Base-by-base conservation (phyloP, 2,797 vertebrate genomes). In the Sebastiscus albofasciatus region DNA sequence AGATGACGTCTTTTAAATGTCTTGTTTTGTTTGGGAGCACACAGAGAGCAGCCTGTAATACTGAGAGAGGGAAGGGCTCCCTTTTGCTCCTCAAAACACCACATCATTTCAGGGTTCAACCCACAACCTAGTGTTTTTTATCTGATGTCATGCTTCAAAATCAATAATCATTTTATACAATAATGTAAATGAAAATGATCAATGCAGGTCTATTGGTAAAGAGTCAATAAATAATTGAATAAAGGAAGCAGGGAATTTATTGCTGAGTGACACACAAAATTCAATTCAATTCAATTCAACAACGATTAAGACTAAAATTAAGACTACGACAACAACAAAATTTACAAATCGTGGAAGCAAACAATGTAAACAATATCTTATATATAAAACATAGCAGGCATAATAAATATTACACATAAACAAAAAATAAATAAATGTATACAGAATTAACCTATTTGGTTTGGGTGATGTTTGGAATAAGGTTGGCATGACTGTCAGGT, bases 391-490 rank as follows among this genome's bases (percentile, higher is more conserved):
- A 95, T 75, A 90, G 83, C 82, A 94, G 90, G 93, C 90, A 91
- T 92, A 96, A 96, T 96, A 96, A 96, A 96, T 96, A 96, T 94
- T 74, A 96, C 89, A 95, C 88, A 92, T 80, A 92, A 86, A 92
- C 8, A 55, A 94, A 88, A 75, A 67, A 77, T 67, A 89, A 72
- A 65, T 80, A 76, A 86, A 93, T 89, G 92, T 95, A 94, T 94
- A 94, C 93, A 92, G 80, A 88, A 86, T 93, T 90, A 92, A 90
- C 88, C 84, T 86, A 90, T 93, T 93, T 94, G 90, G 87, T 93
- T 92, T 87, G 89, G 94, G 86, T 52, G 5, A 88, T 55, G 79
- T 92, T 92, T 89, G 86, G 75, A 92, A 85, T 52, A 77, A 69
- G 56, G 62, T 88, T 83, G 36, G 5, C 36, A 14, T 39, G 36